phyloP scores from a whole-genome alignment of 2,113 vertebrate species.

The Callocephalon fimbriatum region DNA sequence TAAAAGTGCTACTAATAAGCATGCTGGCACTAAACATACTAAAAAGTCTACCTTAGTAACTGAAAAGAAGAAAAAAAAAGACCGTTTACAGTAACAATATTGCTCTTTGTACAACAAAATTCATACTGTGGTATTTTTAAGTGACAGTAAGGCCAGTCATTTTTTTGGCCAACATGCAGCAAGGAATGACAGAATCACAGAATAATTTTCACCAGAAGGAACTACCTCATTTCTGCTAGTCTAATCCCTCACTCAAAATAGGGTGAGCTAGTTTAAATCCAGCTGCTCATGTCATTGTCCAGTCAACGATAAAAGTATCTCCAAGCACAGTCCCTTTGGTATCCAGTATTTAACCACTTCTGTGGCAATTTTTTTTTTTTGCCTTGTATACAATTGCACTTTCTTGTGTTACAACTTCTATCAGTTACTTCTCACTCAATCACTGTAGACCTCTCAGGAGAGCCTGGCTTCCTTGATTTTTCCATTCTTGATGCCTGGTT shows the following conservation, averaged over 20 bases:
- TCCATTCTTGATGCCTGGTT: too few relatives aligned
- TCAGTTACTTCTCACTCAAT: not conserved
- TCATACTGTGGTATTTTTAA: not conserved
- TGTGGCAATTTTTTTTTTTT: accelerated
- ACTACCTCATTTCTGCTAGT: not conserved
- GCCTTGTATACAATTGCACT: not conserved
- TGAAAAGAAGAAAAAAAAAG: not conserved
- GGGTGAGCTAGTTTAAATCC: not conserved
- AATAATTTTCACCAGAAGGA: not conserved
- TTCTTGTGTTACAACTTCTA: not conserved
- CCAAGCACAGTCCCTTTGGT: not conserved
- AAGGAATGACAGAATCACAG: not conserved
- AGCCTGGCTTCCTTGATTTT: too few relatives aligned
- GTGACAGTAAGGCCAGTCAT: not conserved
- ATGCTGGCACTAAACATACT: not conserved
- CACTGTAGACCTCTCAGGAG: not conserved
- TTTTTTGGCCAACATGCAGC: not conserved
- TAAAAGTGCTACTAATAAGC: not conserved
- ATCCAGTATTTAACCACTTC: not conserved
- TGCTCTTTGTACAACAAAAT: not conserved
- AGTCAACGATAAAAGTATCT: not conserved
- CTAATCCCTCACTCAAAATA: not conserved
- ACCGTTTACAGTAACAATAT: not conserved
- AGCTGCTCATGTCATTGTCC: not conserved
- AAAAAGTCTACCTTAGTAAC: not conserved